These are phyloP conservation scores for Drosophila leonis DNA, from an alignment of 2,888 invertebrate genomes.

Conservation along the genomic window DNA sequence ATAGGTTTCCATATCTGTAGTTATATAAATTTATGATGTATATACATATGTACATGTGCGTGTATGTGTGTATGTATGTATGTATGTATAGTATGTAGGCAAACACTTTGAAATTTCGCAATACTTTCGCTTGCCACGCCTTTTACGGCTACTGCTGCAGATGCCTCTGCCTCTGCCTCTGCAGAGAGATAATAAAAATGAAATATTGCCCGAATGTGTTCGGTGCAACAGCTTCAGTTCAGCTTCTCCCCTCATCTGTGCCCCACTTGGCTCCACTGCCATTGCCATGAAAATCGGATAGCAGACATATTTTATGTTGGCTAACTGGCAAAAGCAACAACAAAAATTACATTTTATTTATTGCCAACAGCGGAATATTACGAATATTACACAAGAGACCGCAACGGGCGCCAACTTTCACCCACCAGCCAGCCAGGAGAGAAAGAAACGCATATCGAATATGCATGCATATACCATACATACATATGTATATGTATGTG, in stretches of 20 bases:
- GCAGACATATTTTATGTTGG: conserved; percentile 82
- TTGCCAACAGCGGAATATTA: conserved; percentile 79
- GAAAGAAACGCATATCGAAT: conserved; percentile 14
- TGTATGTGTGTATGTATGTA: neutral
- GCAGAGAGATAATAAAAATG: conserved; percentile 83
- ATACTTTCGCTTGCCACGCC: conserved; percentile 44
- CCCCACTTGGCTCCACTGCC: conserved; percentile 43
- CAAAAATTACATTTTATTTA: conserved; percentile 83
- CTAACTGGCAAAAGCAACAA: conserved; percentile 34
- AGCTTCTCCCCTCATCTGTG: conserved; percentile 34
- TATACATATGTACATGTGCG: no score
- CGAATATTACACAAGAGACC: conserved; percentile 46
- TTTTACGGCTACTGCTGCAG: neutral
- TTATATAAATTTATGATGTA: no score
- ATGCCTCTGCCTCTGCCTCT: conserved; percentile 26
- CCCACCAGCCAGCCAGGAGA: conserved; percentile 5
- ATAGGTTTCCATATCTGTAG: no score
- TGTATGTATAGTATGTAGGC: neutral
- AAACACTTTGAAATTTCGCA: conserved; percentile 9
- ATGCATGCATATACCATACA: conserved; percentile 19
- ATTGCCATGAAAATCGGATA: conserved; percentile 85
- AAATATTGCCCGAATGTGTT: conserved; percentile 80
- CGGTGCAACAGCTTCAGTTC: conserved; percentile 14
- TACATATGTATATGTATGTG: conserved; percentile 5
- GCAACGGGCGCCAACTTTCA: conserved; percentile 38